Evolutionary conservation across 2,888 invertebrate species (phyloP).

Genomic region (Acleris emargana): DNA sequence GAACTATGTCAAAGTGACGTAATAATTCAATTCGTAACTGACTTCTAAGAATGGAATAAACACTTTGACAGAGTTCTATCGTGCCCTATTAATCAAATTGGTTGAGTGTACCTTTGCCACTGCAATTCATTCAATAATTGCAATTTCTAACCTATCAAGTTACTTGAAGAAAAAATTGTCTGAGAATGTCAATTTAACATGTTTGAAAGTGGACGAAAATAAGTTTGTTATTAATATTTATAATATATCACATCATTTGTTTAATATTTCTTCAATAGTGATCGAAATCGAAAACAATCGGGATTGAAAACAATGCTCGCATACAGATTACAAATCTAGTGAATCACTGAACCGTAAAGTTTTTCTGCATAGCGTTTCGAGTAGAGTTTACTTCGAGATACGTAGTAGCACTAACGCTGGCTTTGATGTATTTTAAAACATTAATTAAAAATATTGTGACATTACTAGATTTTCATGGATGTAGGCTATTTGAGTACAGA

Average conservation of each 20-base stretch:
- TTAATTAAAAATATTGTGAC: conserved; percentile 3
- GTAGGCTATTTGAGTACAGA: conserved; percentile 65
- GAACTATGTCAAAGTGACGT: no score
- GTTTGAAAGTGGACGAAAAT: conserved; percentile 2
- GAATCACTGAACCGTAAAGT: conserved; percentile 64
- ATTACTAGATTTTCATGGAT: conserved; percentile 59
- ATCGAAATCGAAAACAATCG: conserved; percentile 65
- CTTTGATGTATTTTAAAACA: not conserved
- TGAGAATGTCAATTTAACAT: not conserved
- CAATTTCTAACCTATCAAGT: no score
- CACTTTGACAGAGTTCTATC: no score
- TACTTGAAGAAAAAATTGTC: no score
- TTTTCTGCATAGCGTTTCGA: conserved; percentile 50
- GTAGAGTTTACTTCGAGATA: conserved; percentile 57
- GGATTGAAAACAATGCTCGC: conserved; percentile 70
- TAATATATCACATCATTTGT: conserved; percentile 58
- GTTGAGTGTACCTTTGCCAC: no score
- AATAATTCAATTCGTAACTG: no score
- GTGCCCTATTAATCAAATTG: no score
- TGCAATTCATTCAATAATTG: no score
- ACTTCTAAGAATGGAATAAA: no score
- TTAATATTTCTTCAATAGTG: conserved; percentile 60
- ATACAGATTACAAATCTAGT: conserved; percentile 55
- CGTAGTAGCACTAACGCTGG: conserved; percentile 46
- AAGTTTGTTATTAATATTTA: conserved; percentile 41